phyloP scores from a whole-genome alignment of 2,888 invertebrate species.

The Eledona agricola region DNA sequence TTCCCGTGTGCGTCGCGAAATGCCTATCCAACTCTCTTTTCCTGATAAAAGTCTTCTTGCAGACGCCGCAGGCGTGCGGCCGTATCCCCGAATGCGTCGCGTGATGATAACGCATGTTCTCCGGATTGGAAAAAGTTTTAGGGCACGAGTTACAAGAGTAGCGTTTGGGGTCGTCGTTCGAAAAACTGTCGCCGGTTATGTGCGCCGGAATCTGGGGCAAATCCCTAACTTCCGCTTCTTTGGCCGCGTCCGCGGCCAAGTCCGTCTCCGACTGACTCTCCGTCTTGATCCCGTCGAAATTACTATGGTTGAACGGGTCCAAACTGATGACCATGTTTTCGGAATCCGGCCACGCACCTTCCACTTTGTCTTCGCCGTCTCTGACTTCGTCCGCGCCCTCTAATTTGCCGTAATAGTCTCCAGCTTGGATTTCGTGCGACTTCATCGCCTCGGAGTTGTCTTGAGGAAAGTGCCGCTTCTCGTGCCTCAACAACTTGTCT shows the following conservation, averaged over 20 bases:
- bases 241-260: slow-evolving; percentile 24
- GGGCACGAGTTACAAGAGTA: slow-evolving; percentile 50
- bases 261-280: slow-evolving; percentile 44
- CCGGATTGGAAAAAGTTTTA: slow-evolving; percentile 53
- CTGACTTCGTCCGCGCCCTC: slow-evolving; percentile 6
- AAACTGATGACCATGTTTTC: slow-evolving; percentile 70
- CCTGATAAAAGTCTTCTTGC: slow-evolving; percentile 73
- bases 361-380: slow-evolving; percentile 21
- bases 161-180: slow-evolving; percentile 35
- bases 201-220: slow-evolving; percentile 53
- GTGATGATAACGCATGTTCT: slow-evolving; percentile 50
- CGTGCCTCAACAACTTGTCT: slow-evolving; percentile 75
- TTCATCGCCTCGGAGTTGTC: slow-evolving; percentile 55
- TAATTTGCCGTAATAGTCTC: slow-evolving; percentile 43
- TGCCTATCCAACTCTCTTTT: slow-evolving; percentile 77
- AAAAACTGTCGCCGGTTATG: slow-evolving; percentile 54
- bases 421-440: slow-evolving; percentile 53
- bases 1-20: slow-evolving; percentile 71
- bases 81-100: slow-evolving; percentile 56
- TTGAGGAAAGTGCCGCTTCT: slow-evolving; percentile 68
- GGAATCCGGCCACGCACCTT: slow-evolving; percentile 47
- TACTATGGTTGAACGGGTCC: slow-evolving; percentile 67
- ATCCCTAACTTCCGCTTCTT: slow-evolving; percentile 40
- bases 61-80: slow-evolving; percentile 71
- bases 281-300: slow-evolving; percentile 44